Base-by-base conservation (phyloP, 1,140 invertebrate genomes). In the Hyles vespertilio region DNA sequence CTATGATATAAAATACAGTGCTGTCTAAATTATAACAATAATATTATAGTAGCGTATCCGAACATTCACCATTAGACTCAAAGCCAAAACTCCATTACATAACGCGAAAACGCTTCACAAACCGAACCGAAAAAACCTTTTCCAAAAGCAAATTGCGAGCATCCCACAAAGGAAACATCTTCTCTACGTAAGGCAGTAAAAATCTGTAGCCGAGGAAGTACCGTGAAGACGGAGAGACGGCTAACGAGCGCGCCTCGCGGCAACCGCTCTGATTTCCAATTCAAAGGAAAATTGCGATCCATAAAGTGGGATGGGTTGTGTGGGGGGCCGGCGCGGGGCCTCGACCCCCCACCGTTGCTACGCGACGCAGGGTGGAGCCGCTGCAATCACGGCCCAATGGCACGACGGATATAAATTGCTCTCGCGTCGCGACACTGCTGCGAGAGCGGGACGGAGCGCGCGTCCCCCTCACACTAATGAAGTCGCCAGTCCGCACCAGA, bases 341-440 rank as follows among this genome's bases (percentile, higher is more conserved):
- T 40, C 80, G 77, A 76, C 77, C 73, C 77, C 74, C 76, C 78
- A 69, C 84, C 84, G 91, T 92, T 84, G 88, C 90, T 89, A 91
- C 89, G 91, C 79, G 89, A 92, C 91, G 84, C 87, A 89, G 90
- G 90, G 89, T 89, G 89, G 89, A 87, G 87, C 74, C 78, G 70
- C 84, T 77, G 79, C 80, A 90, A 90, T 90, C 89, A 89, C 85
- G 82, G 89, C 83, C 86, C 89, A 90, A 90, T 90, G 69, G 89
- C 84, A 87, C 88, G 90, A 90, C 90, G 90, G 89, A 90, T 89
- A 90, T 90, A 90, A 90, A 90, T 90, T 90, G 89, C 81, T 89
- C 81, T 75, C 69, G 67, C 75, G 74, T 73, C 79, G 81, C 78
- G 84, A 85, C 82, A 79, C 67, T 77, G 70, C 66, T 56, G 84